Evolutionary conservation across 2,888 invertebrate genomes (phyloP).

Genomic region (Noctua comes): DNA sequence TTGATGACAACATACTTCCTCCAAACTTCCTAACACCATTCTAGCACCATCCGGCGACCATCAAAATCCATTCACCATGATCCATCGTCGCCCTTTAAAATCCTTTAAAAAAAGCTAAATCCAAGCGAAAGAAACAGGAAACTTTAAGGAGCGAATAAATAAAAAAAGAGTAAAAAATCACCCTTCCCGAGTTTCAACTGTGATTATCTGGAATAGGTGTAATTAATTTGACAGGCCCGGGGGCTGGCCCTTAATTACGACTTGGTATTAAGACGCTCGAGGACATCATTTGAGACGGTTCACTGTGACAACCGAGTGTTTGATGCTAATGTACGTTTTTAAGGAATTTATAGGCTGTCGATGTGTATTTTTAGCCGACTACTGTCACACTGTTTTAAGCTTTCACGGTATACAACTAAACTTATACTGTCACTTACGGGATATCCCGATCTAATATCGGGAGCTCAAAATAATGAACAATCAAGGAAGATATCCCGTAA

Average conservation of each 20-base stretch:
- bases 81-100: neutral
- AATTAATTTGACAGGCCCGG: slow-evolving; percentile 75
- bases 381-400: no score
- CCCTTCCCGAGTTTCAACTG: slow-evolving; percentile 70
- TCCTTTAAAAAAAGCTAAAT: slow-evolving; percentile 25
- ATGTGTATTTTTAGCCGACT: neutral
- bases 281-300: slow-evolving; percentile 62
- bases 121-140: slow-evolving; percentile 34
- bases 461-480: no score
- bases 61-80: neutral
- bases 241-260: slow-evolving; percentile 72
- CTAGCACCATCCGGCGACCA: neutral
- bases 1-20: neutral
- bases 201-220: slow-evolving; percentile 76
- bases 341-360: neutral
- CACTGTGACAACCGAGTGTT: slow-evolving; percentile 35
- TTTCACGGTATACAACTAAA: no score
- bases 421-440: no score
- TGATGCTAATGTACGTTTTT: slow-evolving; percentile 39
- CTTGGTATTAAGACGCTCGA: slow-evolving; percentile 68
- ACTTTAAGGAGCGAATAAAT: slow-evolving; percentile 46
- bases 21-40: neutral
- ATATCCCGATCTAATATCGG: no score
- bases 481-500: no score
- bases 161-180: slow-evolving; percentile 59